Evolutionary conservation across 2,113 vertebrate genomes (phyloP).

Genomic region (Salminus brasiliensis): DNA sequence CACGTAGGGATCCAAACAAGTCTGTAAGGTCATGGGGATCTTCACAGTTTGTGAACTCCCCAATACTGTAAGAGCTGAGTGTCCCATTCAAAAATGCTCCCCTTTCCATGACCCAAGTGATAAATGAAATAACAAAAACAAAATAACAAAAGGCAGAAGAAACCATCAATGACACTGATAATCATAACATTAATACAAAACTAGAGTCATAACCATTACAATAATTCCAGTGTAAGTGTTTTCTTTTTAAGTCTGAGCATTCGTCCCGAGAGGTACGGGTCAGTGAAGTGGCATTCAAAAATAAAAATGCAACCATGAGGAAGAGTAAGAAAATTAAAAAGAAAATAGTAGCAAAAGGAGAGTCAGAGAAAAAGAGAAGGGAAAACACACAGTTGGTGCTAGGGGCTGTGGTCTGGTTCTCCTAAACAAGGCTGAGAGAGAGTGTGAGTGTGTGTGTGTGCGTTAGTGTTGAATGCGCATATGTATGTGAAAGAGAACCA

Average conservation of each 20-base stretch:
- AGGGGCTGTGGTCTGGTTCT: conserved; percentile 26
- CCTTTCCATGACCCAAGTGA: conserved; percentile 55
- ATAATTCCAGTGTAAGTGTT: conserved; percentile 82
- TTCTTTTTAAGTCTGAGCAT: conserved; percentile 66
- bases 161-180: conserved; percentile 58
- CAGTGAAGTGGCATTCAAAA: conserved; percentile 58
- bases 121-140: conserved; percentile 49
- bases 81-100: conserved; percentile 51
- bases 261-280: conserved; percentile 67
- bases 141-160: conserved; percentile 19
- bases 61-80: conserved; percentile 35
- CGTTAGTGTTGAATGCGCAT: neutral
- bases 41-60: conserved; percentile 57
- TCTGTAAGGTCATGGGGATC: conserved; percentile 55
- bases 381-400: conserved; percentile 62
- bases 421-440: neutral
- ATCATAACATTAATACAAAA: conserved; percentile 54
- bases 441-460: conserved; percentile 13
- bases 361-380: conserved; percentile 14
- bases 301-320: conserved; percentile 23
- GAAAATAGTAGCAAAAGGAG: conserved; percentile 39
- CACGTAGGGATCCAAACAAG: conserved; percentile 35
- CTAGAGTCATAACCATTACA: conserved; percentile 58
- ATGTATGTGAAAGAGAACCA: neutral
- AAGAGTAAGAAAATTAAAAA: neutral